Base-by-base conservation (phyloP, 1,140 invertebrate species). In the Diorhabda carinulata region DNA sequence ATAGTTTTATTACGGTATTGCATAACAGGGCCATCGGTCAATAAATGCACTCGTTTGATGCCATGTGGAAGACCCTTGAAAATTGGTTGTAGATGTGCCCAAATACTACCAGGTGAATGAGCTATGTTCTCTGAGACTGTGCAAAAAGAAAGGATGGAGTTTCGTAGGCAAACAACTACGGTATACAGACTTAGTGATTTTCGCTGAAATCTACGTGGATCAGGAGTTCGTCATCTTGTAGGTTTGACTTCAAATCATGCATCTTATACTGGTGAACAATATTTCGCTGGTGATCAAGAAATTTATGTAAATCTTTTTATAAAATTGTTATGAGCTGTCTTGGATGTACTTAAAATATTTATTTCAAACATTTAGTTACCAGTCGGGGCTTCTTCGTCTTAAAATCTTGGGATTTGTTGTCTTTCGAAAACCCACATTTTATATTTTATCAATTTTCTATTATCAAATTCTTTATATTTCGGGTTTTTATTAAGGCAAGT, bases 121-220 rank as follows among this genome's bases (percentile, higher is more conserved):
- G 5, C 5, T 6, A 52, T 5, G 9, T 52, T 52, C 47, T 52
- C 47, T 5, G 47, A 52, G 9, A 52, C 5, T 52, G 47, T 52
- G 9, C 47, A 52, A 5, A 52, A 6, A 6, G 47, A 52, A 52
- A 9, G 5, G 5, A 6, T 52, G 5, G 5, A 6, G 47, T 52
- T 52, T 52, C 9, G 5, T 5, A 9, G 5, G 9, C 1, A 52
- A 52, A 52, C 47, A 5, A 52, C 9, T 52, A 52, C 47, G 1
- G 47, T 52, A 61, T 80, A 77, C 5, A 81, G 42, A 61, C 74
- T 74, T 7, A 79, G 58, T 77, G 78, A 74, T 79, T 81, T 73
- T 79, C 77, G 7, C 44, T 67, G 64, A 76, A 76, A 64, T 76
- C 72, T 62, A 76, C 68, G 43, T 73, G 70, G 44, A 69, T 73